These are phyloP conservation scores for Rhinolophus sinicus DNA, from an alignment of 2,113 vertebrate genomes.

Conservation along the genomic window DNA sequence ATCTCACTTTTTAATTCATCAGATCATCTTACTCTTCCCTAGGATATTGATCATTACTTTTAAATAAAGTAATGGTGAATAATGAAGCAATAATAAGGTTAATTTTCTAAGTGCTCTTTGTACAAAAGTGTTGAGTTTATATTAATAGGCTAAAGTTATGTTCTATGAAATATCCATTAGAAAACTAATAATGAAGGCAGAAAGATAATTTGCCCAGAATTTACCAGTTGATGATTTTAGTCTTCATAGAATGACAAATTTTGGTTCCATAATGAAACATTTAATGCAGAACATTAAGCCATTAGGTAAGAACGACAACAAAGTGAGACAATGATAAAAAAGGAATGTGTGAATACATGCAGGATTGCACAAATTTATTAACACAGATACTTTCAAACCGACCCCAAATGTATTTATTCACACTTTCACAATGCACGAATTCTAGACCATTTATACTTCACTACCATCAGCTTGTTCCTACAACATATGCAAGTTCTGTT, in stretches of 20 bases:
- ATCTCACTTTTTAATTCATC: background rate
- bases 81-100: background rate
- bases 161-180: background rate
- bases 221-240: background rate
- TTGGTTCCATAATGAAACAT: background rate
- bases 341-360: background rate
- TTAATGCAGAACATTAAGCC: background rate
- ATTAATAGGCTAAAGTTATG: background rate
- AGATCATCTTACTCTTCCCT: background rate
- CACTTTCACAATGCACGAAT: background rate
- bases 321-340: background rate
- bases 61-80: background rate
- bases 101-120: background rate
- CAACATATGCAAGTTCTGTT: background rate
- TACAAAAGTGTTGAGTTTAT: background rate
- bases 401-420: background rate
- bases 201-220: background rate
- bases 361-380: background rate
- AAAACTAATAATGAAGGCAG: background rate
- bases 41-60: background rate
- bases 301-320: background rate
- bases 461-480: background rate
- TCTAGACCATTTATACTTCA: background rate
- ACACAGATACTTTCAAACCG: background rate
- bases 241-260: background rate